Evolutionary conservation across 1,140 invertebrate species (phyloP).

Genomic region (Leptonema lineaticorne): DNA sequence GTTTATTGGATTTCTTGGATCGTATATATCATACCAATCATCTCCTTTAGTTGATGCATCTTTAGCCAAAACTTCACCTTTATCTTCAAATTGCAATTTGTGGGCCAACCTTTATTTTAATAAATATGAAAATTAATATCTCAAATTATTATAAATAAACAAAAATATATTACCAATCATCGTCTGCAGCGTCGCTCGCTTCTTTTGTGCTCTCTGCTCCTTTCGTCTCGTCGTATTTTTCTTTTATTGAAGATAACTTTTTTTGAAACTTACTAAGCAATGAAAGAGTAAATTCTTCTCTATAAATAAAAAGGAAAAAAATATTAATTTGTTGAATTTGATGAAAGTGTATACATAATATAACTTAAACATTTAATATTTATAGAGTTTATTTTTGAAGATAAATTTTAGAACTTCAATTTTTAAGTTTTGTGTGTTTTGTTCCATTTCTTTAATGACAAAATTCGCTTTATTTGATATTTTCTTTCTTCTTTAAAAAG

Average conservation of each 20-base stretch:
- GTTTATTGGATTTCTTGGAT: conserved; percentile 93
- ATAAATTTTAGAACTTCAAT: no score
- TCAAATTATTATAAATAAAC: conserved; percentile 13
- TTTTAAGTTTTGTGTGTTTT: no score
- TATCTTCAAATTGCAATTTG: conserved; percentile 76
- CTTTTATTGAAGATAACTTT: conserved; percentile 70
- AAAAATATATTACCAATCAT: conserved; percentile 48
- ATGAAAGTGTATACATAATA: no score
- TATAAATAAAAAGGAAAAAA: no score
- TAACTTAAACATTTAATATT: no score
- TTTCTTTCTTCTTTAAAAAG: no score
- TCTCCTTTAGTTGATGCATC: conserved; percentile 92
- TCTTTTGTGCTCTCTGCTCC: conserved; percentile 42
- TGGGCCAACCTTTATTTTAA: conserved; percentile 70
- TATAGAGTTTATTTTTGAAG: no score
- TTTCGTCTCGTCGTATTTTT: conserved; percentile 52
- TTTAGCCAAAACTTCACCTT: conserved; percentile 79
- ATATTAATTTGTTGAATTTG: no score
- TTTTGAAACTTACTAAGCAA: conserved; percentile 82
- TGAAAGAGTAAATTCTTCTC: conserved; percentile 73
- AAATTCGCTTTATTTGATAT: no score
- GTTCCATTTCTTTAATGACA: no score
- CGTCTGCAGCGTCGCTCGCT: conserved; percentile 46
- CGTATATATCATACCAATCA: conserved; percentile 96
- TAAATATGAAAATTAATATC: neutral